Conservation (phyloP, 1,140 invertebrate species). For the Drosophila parvula region DNA sequence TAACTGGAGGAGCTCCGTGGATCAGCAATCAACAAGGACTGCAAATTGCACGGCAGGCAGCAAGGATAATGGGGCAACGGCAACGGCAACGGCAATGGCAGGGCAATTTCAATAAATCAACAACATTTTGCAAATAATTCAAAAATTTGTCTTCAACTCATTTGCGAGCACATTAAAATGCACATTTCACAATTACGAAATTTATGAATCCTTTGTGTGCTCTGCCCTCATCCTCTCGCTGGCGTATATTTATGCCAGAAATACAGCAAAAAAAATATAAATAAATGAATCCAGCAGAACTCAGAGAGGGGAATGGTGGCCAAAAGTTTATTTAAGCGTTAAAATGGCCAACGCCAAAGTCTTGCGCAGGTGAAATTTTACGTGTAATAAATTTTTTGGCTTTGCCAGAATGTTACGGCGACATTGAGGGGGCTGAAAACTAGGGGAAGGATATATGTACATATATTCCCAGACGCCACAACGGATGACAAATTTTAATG, state of each 20-base stretch:
- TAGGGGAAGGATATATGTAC: constrained; percentile 5
- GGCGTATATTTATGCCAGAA: constrained; percentile 52
- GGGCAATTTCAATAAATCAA: constrained; percentile 63
- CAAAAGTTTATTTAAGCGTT: constrained; percentile 68
- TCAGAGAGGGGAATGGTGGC: constrained; percentile 11
- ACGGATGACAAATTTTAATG: constrained; percentile 65
- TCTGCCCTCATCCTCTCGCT: constrained; percentile 16
- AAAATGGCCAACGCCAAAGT: constrained; percentile 50
- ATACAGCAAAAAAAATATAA: constrained; percentile 14
- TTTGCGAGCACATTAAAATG: constrained; percentile 59
- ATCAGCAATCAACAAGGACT: constrained; percentile 66
- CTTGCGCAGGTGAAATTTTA: constrained; percentile 65
- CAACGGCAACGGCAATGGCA: constrained; percentile 1
- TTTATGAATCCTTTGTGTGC: constrained; percentile 68
- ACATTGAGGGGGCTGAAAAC: not conserved
- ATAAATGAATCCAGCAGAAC: constrained; percentile 15
- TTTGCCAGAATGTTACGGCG: constrained; percentile 46
- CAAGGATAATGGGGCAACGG: constrained; percentile 9
- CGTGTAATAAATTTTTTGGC: constrained; percentile 72
- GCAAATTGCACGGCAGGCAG: constrained; percentile 20
- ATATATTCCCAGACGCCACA: constrained; percentile 43
- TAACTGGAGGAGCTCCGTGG: constrained; percentile 22
- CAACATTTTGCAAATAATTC: constrained; percentile 49
- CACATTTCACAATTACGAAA: constrained; percentile 66
- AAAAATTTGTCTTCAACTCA: constrained; percentile 59